phyloP scores from a whole-genome alignment of 2,113 vertebrate genomes.

The Thunnus thynnus region DNA sequence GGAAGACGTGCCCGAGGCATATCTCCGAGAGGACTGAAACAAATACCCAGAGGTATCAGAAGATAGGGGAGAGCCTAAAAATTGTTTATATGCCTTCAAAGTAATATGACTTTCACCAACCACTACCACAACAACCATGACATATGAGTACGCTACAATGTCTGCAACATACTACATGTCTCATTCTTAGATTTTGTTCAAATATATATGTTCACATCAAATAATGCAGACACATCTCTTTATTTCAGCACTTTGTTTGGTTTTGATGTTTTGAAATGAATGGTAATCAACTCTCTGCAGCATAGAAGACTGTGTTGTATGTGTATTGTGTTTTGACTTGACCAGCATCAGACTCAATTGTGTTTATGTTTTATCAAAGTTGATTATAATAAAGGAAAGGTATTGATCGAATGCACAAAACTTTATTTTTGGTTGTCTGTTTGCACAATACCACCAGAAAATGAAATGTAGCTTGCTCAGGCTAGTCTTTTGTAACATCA shows the following conservation, averaged over 20 bases:
- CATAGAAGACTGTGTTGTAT: neutral
- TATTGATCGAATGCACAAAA: neutral
- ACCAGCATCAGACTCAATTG: slow-evolving; percentile 7
- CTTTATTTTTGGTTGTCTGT: neutral
- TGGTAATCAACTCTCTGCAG: neutral
- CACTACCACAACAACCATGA: too few relatives aligned
- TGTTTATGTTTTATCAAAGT: slow-evolving; percentile 28
- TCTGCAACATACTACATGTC: neutral
- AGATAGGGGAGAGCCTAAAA: neutral
- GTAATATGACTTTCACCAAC: neutral
- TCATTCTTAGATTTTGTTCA: neutral
- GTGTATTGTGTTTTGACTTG: slow-evolving; percentile 9
- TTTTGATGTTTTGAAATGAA: neutral
- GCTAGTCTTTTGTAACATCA: neutral
- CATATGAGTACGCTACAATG: neutral
- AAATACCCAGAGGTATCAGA: neutral
- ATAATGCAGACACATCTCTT: too few relatives aligned
- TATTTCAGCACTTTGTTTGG: too few relatives aligned
- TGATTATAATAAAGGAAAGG: slow-evolving; percentile 64
- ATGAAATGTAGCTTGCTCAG: neutral
- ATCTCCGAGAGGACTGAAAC: slow-evolving; percentile 84
- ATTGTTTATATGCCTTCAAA: neutral
- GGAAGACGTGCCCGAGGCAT: slow-evolving; percentile 84
- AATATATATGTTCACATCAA: neutral
- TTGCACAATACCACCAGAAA: neutral